These are phyloP conservation scores for Dasysyrphus tricinctus DNA, from an alignment of 2,888 invertebrate species.

Conservation along the genomic window DNA sequence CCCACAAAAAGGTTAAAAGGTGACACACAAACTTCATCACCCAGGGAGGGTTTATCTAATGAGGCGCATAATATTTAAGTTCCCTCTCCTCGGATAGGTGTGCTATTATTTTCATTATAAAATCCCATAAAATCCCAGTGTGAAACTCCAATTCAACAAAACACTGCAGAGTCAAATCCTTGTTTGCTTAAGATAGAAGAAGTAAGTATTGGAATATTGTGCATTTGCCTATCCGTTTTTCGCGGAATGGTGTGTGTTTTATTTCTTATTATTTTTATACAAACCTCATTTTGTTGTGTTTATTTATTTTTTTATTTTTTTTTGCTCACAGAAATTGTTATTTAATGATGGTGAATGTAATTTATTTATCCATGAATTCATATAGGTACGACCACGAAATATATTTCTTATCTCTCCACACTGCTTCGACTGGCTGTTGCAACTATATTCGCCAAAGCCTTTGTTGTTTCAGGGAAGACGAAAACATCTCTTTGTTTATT, in stretches of 20 bases:
- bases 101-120: slow-evolving; percentile 3
- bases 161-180: slow-evolving; percentile 1
- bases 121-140: slow-evolving; percentile 1
- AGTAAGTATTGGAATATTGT: not conserved
- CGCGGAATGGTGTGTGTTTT: not conserved
- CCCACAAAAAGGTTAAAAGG: slow-evolving; percentile 40
- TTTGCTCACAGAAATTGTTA: slow-evolving; percentile 7
- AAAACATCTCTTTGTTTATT: slow-evolving; percentile 9
- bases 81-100: not conserved
- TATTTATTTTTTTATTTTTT: slow-evolving; percentile 5
- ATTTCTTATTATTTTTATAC: slow-evolving; percentile 35
- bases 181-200: slow-evolving; percentile 32
- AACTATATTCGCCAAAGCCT: not conserved
- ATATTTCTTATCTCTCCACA: slow-evolving; percentile 32
- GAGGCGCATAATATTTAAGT: not conserved
- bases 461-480: not conserved
- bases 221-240: not conserved
- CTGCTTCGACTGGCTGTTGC: not conserved
- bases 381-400: not conserved
- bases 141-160: slow-evolving; percentile 25
- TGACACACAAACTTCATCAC: slow-evolving; percentile 20
- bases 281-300: slow-evolving; percentile 61
- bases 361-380: slow-evolving; percentile 55
- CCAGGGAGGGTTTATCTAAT: not conserved
- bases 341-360: slow-evolving; percentile 35